Conservation (phyloP, 2,797 vertebrate genomes). For the Coracias cyanogaster region DNA sequence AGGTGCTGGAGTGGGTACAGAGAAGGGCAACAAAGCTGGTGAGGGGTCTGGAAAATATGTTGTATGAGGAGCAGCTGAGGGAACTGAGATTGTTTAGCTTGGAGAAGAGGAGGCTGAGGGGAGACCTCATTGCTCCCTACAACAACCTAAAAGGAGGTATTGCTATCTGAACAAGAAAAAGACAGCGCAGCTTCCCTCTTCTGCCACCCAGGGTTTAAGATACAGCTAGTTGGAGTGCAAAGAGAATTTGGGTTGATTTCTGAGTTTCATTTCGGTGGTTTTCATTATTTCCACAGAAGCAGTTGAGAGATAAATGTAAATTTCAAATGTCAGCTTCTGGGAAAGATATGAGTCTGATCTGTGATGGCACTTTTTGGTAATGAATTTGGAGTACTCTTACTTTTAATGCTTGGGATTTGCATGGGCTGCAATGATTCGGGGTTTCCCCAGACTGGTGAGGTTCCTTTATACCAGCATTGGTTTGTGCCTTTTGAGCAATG, state of each 20-base stretch:
- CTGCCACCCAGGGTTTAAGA: background rate
- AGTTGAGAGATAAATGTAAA: background rate
- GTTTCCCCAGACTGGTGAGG: background rate
- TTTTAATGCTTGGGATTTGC: background rate
- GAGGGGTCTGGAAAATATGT: no score
- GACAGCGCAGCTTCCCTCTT: background rate
- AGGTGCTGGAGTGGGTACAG: no score
- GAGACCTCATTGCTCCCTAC: no score
- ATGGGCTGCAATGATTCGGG: accelerated
- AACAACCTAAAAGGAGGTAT: background rate
- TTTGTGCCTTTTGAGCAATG: background rate
- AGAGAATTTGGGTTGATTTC: background rate
- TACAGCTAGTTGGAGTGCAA: background rate
- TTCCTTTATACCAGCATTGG: background rate
- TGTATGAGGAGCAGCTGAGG: no score
- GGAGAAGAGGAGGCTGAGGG: no score
- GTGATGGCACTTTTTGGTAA: background rate
- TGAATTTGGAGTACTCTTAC: background rate
- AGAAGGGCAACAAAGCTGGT: no score
- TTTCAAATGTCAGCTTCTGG: background rate
- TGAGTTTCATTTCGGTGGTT: background rate
- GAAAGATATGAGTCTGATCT: background rate
- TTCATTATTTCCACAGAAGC: background rate
- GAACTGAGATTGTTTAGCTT: no score
- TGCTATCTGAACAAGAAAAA: background rate